Base-by-base conservation (phyloP, 2,797 vertebrate species). In the Syngnathus rostellatus region DNA sequence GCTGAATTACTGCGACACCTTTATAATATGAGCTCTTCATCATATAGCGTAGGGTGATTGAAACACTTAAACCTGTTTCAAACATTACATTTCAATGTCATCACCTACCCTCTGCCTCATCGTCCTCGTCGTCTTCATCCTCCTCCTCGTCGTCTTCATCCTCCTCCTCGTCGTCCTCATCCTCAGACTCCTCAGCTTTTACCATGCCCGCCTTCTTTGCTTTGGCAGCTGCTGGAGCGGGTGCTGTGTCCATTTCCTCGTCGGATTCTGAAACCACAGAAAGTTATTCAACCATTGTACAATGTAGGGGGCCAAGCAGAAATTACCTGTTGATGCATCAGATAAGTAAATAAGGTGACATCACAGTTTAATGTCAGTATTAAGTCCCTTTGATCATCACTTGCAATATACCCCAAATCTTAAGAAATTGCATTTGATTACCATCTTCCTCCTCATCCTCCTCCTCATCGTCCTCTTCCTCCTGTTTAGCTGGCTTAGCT, bases 211-310 rank as follows among this genome's bases (percentile, higher is more conserved):
- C 78, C 78, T 97, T 98, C 82, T 98, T 98, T 53, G 89, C 90
- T 43, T 93, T 94, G 12, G 88, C 67, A 1, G 80, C 64, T 23
- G 79, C 81, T 63, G 83, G 81, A 50, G 86, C 86, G 5, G 87
- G 88, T 53, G 94, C 89, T 8, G 88, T 92, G 64, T 98, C 96
- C 97, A 98, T 97, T 67, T 93, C 89, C 50, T 95, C 95, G 62
- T 96, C 95, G 14, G 94, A 96, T 0, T 94, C 94, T 97, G 59
- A 63, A 39, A 81, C 0, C 8, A 70, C 5, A 74, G 55, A 41
- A 51, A 50, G 19, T 10, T 7, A 19, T 9, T 64, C 17, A 6
- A 16, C 8, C 16, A 21, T 11, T 54, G 39, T 37, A 14, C 8
- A 16, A 17, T 25, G 16, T 19, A 38, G 2, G 11, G 12, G 7